Base-by-base conservation (phyloP, 2,888 invertebrate species). In the Hymenopus coronatus region DNA sequence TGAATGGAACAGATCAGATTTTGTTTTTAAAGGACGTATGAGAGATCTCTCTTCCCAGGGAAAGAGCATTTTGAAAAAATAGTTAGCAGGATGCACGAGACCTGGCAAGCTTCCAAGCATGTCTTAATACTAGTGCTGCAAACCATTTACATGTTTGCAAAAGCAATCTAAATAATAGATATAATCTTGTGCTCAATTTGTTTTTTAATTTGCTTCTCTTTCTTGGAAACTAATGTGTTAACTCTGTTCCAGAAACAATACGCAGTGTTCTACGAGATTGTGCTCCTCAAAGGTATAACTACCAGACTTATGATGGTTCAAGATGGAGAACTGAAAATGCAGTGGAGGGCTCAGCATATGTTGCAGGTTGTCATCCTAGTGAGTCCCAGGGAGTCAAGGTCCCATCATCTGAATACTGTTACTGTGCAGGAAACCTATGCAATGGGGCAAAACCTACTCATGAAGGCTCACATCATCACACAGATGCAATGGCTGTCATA, bases 371-470 rank as follows among this genome's bases (percentile, higher is more conserved):
- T 92, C 93, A 94, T 89, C 93, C 93, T 88, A 96, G 96, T 4
- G 94, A 95, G 90, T 94, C 95, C 89, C 94, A 94, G 40, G 94
- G 40, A 86, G 88, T 90, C 82, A 90, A 91, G 87, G 87, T 87
- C n/a, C 89, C 91, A 15, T 94, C 94, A 83, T 94, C 95, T 0
- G 95, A 95, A 93, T 96, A 96, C 92, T 98, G 97, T 92, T 97
- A 97, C 93, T 98, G 97, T 92, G 94, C 96, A 82, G 94, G 94
- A 84, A 94, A 96, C 92, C 94, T 97, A 84, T 98, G 97, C 93
- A 98, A 97, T 93, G 93, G 95, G 15, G 92, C 94, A 92, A 54
- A 93, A 94, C 91, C 92, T 85, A 90, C 91, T 9, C 89, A 90
- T n/a, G 91, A 90, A 30, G 46, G 90, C 46, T 87, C 90, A 20